Evolutionary conservation across 2,113 vertebrate genomes (phyloP), one percentile per base, ranked within the genome.

Genomic region (Hippocampus comes): DNA sequence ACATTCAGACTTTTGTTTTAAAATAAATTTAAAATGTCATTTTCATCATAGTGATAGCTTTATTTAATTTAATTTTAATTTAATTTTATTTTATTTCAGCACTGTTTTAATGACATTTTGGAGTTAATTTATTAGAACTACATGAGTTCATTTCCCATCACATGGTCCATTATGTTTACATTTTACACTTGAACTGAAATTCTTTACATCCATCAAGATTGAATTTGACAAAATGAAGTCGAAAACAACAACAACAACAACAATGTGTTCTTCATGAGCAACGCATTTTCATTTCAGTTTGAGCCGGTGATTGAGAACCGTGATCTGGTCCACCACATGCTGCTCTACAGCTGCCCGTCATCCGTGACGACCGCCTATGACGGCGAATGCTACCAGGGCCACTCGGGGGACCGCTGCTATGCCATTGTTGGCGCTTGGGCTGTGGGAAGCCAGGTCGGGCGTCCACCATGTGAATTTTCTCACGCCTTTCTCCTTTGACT

Each of bases 321-420:
- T 48, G 92, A 92, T 0, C 38, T 93, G 1, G 89, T 94, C 49
- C 94, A 95, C 68, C 95, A 94, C 83, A 88, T 94, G 63, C 75
- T 95, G 65, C 73, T 95, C 41, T 94, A 95, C 0, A 79, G 82
- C 53, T 95, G 95, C 9, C 89, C 91, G 8, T 71, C 91, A 0
- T 49, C 15, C n/a, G 91, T 93, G 0, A 56, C 23, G 0, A n/a
- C 86, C 5, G 67, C 86, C 1, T 88, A 80, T 4, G 78, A 91
- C 21, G 63, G 46, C 0, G 60, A 68, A 0, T 95, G 95, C 86
- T 93, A 88, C 9, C 30, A 0, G 0, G 86, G 81, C 4, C 53
- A 79, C 0, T n/a, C 51, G 6, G 86, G 75, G 66, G 65, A 86
- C 1, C 9, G 78, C 14, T 97, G 94, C 82, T 84, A 88, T 0